These are phyloP conservation scores for Hippopotamus amphibius DNA, from an alignment of 2,113 vertebrate genomes.

Conservation along the genomic window DNA sequence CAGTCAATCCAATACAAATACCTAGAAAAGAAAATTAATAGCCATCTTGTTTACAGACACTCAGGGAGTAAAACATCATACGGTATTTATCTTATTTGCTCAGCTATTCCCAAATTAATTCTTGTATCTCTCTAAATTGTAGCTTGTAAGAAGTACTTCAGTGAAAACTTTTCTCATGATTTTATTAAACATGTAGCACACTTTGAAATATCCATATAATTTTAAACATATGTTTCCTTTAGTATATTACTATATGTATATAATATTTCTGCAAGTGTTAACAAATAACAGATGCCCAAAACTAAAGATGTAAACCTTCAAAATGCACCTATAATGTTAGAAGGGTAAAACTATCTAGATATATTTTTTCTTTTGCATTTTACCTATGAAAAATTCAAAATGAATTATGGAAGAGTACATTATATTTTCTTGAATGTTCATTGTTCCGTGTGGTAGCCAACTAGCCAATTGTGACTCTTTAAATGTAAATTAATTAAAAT, in stretches of 20 bases:
- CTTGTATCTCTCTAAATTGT: background rate
- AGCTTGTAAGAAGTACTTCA: background rate
- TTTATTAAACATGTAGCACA: background rate
- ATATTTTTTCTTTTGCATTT: background rate
- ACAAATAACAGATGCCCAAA: background rate
- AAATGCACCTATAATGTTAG: background rate
- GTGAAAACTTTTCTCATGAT: background rate
- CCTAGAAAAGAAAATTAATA: slow-evolving; percentile 85
- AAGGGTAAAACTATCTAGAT: background rate
- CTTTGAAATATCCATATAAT: background rate
- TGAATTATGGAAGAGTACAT: background rate
- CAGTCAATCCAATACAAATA: slow-evolving; percentile 99
- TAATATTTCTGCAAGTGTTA: background rate
- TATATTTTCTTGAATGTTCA: background rate
- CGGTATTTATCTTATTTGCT: background rate
- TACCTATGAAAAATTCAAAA: background rate
- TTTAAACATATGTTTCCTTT: background rate
- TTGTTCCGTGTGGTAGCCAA: background rate
- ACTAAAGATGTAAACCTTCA: background rate
- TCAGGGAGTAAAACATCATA: background rate
- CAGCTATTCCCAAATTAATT: background rate
- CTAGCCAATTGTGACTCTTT: background rate
- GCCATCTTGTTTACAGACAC: slow-evolving; percentile 55
- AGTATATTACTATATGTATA: background rate
- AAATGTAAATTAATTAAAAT: background rate